A percentile compares a stretch with the other conserved stretches of the same genome.
phyloP scores from a whole-genome alignment of 2,797 vertebrate species.

The Telmatherina bonti region DNA sequence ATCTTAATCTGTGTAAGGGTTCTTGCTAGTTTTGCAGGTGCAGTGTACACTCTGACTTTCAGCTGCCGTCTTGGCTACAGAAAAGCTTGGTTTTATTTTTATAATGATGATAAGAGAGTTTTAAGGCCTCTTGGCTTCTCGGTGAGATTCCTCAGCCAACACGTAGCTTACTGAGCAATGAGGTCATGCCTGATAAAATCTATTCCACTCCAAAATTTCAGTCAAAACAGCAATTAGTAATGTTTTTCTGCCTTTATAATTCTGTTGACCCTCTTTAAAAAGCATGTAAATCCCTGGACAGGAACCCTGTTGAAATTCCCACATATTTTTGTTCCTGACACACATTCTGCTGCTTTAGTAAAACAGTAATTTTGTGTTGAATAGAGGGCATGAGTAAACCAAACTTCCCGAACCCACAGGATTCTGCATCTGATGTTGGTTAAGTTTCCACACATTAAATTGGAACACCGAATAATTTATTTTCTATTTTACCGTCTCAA shows the following conservation, averaged over 20 bases:
- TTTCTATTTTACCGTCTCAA: slow-evolving; percentile 12
- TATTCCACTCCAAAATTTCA: slow-evolving; percentile 34
- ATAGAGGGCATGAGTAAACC: slow-evolving; percentile 5
- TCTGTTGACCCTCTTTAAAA: slow-evolving; percentile 40
- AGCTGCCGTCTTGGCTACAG: slow-evolving; percentile 29
- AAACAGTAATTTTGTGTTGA: slow-evolving; percentile 18
- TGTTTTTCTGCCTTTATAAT: slow-evolving; percentile 44
- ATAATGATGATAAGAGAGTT: slow-evolving; percentile 19
- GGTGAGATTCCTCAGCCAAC: slow-evolving; percentile 21
- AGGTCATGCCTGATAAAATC: slow-evolving; percentile 61
- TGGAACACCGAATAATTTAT: slow-evolving; percentile 5
- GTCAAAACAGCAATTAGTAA: slow-evolving; percentile 66
- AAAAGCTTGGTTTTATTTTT: slow-evolving; percentile 50
- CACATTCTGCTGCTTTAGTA: slow-evolving; percentile 40
- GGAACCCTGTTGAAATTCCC: slow-evolving; percentile 35
- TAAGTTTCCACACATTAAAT: slow-evolving; percentile 24
- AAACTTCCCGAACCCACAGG: neutral
- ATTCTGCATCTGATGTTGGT: slow-evolving; percentile 53
- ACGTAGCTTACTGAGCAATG: slow-evolving; percentile 23
- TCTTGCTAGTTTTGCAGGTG: slow-evolving; percentile 31
- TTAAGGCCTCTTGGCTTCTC: slow-evolving; percentile 19
- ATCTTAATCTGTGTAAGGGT: neutral
- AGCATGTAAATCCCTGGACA: slow-evolving; percentile 43
- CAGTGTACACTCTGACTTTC: slow-evolving; percentile 3
- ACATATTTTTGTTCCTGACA: slow-evolving; percentile 45